Base-by-base conservation (phyloP, 1,140 invertebrate species). In the Melipona quadrifasciata region DNA sequence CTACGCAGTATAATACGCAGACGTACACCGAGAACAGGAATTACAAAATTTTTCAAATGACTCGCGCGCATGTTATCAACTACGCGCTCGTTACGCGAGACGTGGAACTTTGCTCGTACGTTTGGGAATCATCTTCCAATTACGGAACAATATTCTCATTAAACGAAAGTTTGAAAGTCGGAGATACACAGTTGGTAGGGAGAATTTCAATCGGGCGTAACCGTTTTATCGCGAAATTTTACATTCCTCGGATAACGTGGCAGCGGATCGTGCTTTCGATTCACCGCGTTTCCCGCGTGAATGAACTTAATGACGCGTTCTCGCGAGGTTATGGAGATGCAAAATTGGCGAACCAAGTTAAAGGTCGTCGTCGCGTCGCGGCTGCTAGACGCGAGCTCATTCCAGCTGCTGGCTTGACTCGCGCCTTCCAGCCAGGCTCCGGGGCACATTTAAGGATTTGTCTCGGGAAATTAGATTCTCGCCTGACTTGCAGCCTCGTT, bases 381-480 rank as follows among this genome's bases (percentile, higher is more conserved):
- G 83, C 84, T 86, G 85, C 79, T 88, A 89, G 91, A 87, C 86
- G 87, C 89, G 89, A 89, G 85, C 91, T 92, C 89, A 91, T 92
- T 93, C 88, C 88, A 87, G 89, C 86, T 89, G 85, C 64, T 78
- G 72, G 70, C 64, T 51, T 58, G 87, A 80, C 85, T 87, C 87
- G 86, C 90, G 82, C 91, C 89, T 91, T 89, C 83, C 85, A 86
- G 86, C 88, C 79, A 86, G 81, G 91, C 93, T 94, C 89, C 90
- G 77, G 93, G 93, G 92, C 90, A 93, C 91, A 93, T 93, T 94
- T 94, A 93, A 94, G 93, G 91, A 94, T 94, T 94, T 94, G 92
- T 94, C 93, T 92, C 93, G 93, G 93, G 93, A 94, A 94, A 94
- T 94, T 94, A 94, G 93, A 94, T 94, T 94, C 92, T 94, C 92